phyloP scores from a whole-genome alignment of 2,888 invertebrate species.

The Lithophane socia region DNA sequence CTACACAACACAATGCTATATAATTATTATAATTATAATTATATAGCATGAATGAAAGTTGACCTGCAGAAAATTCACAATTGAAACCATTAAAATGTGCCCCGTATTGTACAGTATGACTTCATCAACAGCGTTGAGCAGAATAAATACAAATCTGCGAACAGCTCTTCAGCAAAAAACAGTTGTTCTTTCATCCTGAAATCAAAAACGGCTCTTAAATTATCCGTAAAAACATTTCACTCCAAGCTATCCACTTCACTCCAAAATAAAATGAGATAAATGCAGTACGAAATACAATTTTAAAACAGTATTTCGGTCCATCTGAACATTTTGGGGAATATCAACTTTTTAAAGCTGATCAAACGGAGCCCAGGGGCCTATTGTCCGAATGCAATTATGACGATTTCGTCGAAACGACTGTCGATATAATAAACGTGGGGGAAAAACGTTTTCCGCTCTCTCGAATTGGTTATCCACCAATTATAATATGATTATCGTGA shows the following conservation, averaged over 20 bases:
- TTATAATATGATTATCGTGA: conserved; percentile 41
- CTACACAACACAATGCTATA: too few relatives aligned
- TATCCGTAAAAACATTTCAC: conserved; percentile 32
- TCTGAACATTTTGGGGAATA: conserved; percentile 52
- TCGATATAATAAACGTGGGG: conserved; percentile 45
- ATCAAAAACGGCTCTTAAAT: conserved; percentile 25
- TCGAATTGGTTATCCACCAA: conserved; percentile 37
- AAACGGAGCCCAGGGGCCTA: conserved; percentile 46
- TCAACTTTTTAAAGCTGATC: conserved; percentile 60
- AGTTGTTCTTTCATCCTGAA: conserved; percentile 13
- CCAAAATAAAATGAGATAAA: conserved; percentile 43
- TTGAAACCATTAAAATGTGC: background rate
- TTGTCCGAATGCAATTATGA: conserved; percentile 62
- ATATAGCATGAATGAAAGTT: background rate
- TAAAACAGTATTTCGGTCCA: conserved; percentile 27
- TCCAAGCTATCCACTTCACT: conserved; percentile 31
- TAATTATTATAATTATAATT: too few relatives aligned
- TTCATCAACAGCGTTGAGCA: conserved; percentile 13
- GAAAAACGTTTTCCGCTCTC: conserved; percentile 6
- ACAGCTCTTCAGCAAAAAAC: conserved; percentile 18
- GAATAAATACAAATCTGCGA: conserved; percentile 26
- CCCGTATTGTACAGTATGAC: background rate
- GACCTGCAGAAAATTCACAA: background rate
- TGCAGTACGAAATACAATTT: conserved; percentile 44
- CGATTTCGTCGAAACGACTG: conserved; percentile 43